Percentiles rank a stretch among this genome's conserved stretches.
Conservation (phyloP, 2,113 vertebrate genomes). For the Thymallus thymallus region DNA sequence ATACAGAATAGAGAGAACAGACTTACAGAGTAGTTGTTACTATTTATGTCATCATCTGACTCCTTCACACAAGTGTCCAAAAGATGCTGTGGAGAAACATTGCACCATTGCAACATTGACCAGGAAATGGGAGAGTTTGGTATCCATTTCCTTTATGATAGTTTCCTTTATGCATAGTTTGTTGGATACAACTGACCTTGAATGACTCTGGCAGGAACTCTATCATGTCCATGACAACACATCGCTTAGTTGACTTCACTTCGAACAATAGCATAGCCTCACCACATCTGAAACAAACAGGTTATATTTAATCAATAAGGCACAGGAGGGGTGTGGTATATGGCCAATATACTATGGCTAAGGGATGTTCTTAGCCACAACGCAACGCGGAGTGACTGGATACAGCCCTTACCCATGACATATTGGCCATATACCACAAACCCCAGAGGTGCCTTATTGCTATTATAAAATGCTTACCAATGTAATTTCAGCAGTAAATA, state of each 20-base stretch:
- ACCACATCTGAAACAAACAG: conserved; percentile 71
- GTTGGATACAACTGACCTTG: conserved; percentile 68
- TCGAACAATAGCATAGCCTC: conserved; percentile 74
- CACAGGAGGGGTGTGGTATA: too few species aligned
- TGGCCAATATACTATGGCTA: too few species aligned
- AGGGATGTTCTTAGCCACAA: too few species aligned
- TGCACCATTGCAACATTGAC: not conserved
- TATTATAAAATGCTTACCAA: too few species aligned
- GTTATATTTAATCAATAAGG: too few species aligned
- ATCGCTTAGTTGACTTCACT: conserved; percentile 72
- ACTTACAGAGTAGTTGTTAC: conserved; percentile 78
- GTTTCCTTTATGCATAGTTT: not conserved
- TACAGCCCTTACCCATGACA: too few species aligned
- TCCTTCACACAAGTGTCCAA: conserved; percentile 82
- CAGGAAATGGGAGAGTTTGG: not conserved
- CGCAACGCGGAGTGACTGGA: too few species aligned
- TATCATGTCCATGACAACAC: conserved; percentile 78
- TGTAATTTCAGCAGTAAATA: too few species aligned
- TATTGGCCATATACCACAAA: too few species aligned
- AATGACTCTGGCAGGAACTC: conserved; percentile 83
- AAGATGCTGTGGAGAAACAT: conserved; percentile 68
- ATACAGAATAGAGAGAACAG: not conserved
- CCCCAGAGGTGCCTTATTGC: too few species aligned
- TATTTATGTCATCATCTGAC: conserved; percentile 79
- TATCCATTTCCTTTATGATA: not conserved